Base-by-base conservation (phyloP, 2,797 vertebrate genomes). In the Coluber constrictor region DNA sequence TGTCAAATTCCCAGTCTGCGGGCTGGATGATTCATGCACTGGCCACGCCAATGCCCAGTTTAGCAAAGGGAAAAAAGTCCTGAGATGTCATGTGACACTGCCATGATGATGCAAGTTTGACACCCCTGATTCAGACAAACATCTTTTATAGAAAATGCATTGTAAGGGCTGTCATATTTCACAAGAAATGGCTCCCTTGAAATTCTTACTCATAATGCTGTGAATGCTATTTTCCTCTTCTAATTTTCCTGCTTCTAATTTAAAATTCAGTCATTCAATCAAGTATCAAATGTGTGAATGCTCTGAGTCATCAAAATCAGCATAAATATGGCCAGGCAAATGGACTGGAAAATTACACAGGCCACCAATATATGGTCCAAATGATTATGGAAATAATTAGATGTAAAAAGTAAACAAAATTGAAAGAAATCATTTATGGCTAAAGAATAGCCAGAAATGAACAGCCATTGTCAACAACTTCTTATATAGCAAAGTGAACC, bases 191-290 rank as follows among this genome's bases (percentile, higher is more conserved):
- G 11, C 13, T 92, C 27, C 51, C 87, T 15, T 88, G 29, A 66
- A 88, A 74, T 87, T 87, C 25, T 66, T 23, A 83, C 29, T 12
- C 9, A 43, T 2, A 29, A 86, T 56, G 25, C n/a, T 90, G 92
- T 93, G 93, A 93, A 93, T 94, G 92, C 92, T n/a, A 70, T 88
- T 90, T 57, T 87, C 79, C 89, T 92, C 79, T 95, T 95, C 57
- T 61, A 18, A 57, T 93, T 74, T 47, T 23, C 4, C 0, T 43
- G 3, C 29, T 54, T 54, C 54, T 60, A 6, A 9, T 9, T n/a
- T n/a, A 60, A 43, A 51, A n/a, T 23, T 74, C 88, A 55, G 4
- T 88, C 13, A 89, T 87, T 88, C 88, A 90, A 56, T 92, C 13
- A 63, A 25, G 2, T 55, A 90, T 25, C 70, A 20, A 60, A 9